Evolutionary conservation across 2,888 invertebrate species (phyloP).

Genomic region (Trypoxylon attenuatum): DNA sequence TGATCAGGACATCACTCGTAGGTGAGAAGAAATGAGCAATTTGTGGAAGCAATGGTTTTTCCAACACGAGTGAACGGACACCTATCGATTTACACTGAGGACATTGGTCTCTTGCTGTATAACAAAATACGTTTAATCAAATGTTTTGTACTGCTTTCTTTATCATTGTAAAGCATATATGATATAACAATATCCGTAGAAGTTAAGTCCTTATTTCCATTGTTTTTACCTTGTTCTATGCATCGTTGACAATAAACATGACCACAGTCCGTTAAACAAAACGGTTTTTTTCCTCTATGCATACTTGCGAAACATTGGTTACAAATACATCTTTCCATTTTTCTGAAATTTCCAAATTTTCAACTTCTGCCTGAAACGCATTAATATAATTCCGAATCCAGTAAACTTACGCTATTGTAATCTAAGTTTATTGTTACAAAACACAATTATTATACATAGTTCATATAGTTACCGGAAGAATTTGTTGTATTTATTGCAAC

Average conservation of each 20-base stretch:
- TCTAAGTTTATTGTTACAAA: no score
- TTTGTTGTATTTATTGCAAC: no score
- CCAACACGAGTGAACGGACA: constrained; percentile 22
- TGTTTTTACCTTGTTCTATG: constrained; percentile 25
- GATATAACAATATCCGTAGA: background rate
- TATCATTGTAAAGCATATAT: background rate
- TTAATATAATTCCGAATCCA: no score
- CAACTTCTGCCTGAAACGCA: no score
- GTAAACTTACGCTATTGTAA: no score
- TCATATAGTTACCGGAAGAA: no score
- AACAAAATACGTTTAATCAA: background rate
- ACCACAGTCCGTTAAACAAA: constrained; percentile 47
- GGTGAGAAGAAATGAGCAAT: constrained; percentile 31
- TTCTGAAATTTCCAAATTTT: no score
- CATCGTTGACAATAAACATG: constrained; percentile 47
- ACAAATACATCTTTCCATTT: constrained; percentile 44
- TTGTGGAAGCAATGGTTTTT: constrained; percentile 32
- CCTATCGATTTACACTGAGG: constrained; percentile 27
- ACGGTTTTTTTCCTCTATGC: constrained; percentile 38
- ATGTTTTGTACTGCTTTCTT: background rate
- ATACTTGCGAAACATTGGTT: constrained; percentile 39
- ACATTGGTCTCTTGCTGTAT: constrained; percentile 39
- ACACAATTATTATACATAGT: no score
- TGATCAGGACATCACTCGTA: constrained; percentile 22
- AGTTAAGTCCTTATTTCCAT: background rate